Evolutionary conservation across 2,797 vertebrate species (phyloP), one percentile per base, ranked within the genome.

Genomic region (Tympanoctomys barrerae): DNA sequence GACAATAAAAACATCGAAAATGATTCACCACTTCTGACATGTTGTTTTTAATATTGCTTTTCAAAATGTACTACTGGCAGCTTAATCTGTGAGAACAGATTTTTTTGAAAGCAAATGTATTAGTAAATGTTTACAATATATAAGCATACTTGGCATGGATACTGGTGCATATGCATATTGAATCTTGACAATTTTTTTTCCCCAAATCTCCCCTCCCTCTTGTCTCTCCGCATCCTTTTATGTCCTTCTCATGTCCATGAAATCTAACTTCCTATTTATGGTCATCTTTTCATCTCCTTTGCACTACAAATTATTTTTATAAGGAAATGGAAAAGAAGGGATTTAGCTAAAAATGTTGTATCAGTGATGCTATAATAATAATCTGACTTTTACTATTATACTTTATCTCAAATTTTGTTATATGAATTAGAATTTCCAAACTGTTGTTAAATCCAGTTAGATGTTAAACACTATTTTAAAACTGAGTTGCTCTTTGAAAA

Each of bases 1-100:
- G n/a, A 12, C 1, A 94, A 94, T 71, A 90, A 94, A 90, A 93
- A 33, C 87, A 39, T 22, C 81, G 26, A 77, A 24, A 70, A 64
- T 78, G 9, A 82, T 39, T 39, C 39, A 39, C 39, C 13, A 64
- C 18, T 16, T 95, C 5, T 96, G 78, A 46, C n/a, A 66, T 88
- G 28, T 57, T 1, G 59, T 85, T 94, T 77, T 94, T 86, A 54
- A 73, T 87, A 87, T 66, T 82, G 52, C 31, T 73, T 80, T 94
- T 46, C 77, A 49, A 89, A 78, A 18, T 77, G 6, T 73, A 26
- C 1, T 80, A 62, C 33, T 61, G 26, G 18, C 7, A 93, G 24
- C 2, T 57, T 66, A 87, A 36, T 71, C 31, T 89, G 59, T 82
- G 31, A 94, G 13, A 21, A 57, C 6, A 79, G 22, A 79, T 19